phyloP scores from a whole-genome alignment of 2,797 vertebrate genomes.

The Sebastes goodei region DNA sequence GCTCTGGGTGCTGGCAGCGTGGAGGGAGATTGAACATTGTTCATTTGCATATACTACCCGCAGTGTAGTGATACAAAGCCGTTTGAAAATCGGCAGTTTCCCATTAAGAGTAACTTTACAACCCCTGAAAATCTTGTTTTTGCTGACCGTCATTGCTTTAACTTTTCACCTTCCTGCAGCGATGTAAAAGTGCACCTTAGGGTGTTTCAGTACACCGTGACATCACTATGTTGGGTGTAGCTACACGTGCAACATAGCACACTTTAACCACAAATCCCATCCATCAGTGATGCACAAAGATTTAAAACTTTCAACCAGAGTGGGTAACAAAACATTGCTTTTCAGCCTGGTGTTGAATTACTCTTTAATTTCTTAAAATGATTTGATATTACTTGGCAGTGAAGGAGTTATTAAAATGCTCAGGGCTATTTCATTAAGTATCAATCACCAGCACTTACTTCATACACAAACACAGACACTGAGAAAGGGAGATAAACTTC shows the following conservation, averaged over 20 bases:
- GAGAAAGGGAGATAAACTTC: background rate
- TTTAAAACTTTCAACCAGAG: background rate
- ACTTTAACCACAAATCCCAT: background rate
- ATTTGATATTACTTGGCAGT: background rate
- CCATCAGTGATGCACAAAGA: background rate
- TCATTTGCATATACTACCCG: background rate
- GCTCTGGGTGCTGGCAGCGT: background rate
- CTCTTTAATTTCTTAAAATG: background rate
- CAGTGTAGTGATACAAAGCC: background rate
- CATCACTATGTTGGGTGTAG: background rate
- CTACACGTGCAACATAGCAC: background rate
- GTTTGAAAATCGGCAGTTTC: background rate
- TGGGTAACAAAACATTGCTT: background rate
- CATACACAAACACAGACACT: background rate
- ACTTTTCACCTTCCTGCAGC: background rate
- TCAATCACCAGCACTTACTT: background rate
- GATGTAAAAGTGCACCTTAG: background rate
- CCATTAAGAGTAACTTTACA: background rate
- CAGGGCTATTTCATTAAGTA: background rate
- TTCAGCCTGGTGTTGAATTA: background rate
- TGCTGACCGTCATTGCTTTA: background rate
- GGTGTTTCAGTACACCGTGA: background rate
- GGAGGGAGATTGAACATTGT: background rate
- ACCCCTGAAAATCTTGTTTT: background rate
- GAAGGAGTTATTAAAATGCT: background rate